Base-by-base conservation (phyloP, 2,113 vertebrate species). In the Cairina moschata region DNA sequence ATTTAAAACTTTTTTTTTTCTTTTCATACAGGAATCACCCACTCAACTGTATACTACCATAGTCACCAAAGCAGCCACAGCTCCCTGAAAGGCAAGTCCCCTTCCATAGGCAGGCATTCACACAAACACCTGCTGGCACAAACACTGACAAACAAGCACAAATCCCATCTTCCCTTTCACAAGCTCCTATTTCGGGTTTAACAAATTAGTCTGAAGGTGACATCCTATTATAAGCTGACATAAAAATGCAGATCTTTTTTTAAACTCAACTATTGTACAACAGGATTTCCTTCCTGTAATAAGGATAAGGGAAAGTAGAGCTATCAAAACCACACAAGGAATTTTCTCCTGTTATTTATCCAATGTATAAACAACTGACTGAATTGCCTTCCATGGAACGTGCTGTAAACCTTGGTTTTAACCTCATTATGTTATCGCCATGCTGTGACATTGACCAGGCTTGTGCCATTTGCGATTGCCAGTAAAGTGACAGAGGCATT, bases 371-470 rank as follows among this genome's bases (percentile, higher is more conserved):
- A 83, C 66, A 86, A 72, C 26, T 0, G 5, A 16, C 26, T 1
- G 12, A 67, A 34, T 6, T 17, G 3, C 31, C 42, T 60, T 80
- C 29, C 63, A 81, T 8, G 0, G 71, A 79, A 85, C 0, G 13
- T 36, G 75, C 5, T 75, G 67, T 6, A 91, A 94, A 88, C 71
- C 60, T 89, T 80, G 80, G 81, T 92, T 77, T 52, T 71, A 91
- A 87, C 75, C 78, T 94, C 66, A 79, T 93, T 87, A 86, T 50
- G 59, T 94, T 96, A 90, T 95, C 79, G 2, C 46, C 85, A 32
- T 4, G 46, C 91, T 84, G 65, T 94, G 91, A 96, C 91, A 87
- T 63, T 95, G 91, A 22, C 67, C 96, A 97, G 92, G 58, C 88
- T 72, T 13, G 12, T 91, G 94, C 65, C 90, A 84, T 84, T 92